Base-by-base conservation (phyloP, 2,113 vertebrate genomes). In the Dolichallabes microphthalmus region DNA sequence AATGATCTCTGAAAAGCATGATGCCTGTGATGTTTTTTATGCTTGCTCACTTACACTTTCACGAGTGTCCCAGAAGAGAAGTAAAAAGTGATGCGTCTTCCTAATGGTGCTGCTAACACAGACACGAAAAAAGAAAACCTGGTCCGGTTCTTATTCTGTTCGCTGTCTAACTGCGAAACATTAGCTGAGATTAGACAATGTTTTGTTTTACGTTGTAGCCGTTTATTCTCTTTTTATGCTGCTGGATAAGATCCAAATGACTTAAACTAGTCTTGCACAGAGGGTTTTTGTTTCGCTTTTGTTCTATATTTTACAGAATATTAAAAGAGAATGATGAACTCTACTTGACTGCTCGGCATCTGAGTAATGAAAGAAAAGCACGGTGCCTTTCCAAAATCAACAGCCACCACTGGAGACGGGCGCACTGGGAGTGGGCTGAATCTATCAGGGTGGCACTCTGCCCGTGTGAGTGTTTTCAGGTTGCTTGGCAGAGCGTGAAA, bases 291-390 rank as follows among this genome's bases (percentile, higher is more conserved):
- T 86, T 73, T 12, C 9, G 20, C 68, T 83, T 79, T 90, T 90
- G 92, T 93, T 93, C 88, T 92, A 91, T 93, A 91, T 92, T 91
- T 87, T 92, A 89, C 86, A 91, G 91, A 90, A 90, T 89, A 94
- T 93, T 94, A 94, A 94, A 94, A 88, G 45, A 76, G 60, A 88
- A 84, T 84, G 81, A 88, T 89, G 77, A 86, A 84, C 61, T 55
- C 78, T n/a, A n/a, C n/a, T 50, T 82, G 63, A 52, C 25, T 78
- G 30, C 30, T 55, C 20, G 14, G 30, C 39, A 9, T 81, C 32
- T 63, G 53, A 77, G 77, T 52, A 82, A 74, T 80, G 77, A 85
- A 57, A 85, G 55, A 27, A 78, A 57, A 84, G 35, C 73, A 52
- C 66, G 0, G 17, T 25, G 39, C 12, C 2, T 74, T 61, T 73